Evolutionary conservation across 2,113 vertebrate genomes (phyloP), one percentile per base, ranked within the genome.

Genomic region (Pluvianellus socialis): DNA sequence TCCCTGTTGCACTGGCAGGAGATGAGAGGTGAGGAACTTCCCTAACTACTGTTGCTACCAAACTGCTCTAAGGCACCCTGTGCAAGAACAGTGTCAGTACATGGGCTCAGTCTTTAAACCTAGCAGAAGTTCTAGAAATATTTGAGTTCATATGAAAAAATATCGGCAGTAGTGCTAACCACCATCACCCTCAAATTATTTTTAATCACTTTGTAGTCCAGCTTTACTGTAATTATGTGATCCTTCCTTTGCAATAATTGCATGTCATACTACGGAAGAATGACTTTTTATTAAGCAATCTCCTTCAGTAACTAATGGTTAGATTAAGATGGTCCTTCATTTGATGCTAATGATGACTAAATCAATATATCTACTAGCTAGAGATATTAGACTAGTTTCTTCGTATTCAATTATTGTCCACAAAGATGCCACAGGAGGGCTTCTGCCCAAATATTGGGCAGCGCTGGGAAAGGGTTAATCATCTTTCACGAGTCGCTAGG

Each of bases 391-490:
- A 90, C 38, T 9, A 40, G 45, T 67, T 90, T 62, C 88, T 94
- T 93, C 45, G 53, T 22, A 33, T 59, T 76, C 56, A 56, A 28
- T 76, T 50, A 63, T 40, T 61, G 61, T 61, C 47, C 23, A 44
- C 42, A 93, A 11, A 47, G 70, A 42, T 53, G 42, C 59, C 66
- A 75, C 55, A 23, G 40, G 59, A 90, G 42, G 45, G 45, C 24
- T 67, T 55, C 65, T 2, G 2, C 2, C 18, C 50, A 82, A 71
- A 53, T 14, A 45, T 0, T n/a, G 63, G 75, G 40, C 47, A 33
- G 49, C 7, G 17, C 44, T 70, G 42, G 66, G 49, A 93, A 92
- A 71, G 91, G 79, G 95, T 97, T 97, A 97, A 96, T 80, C n/a
- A 85, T 65, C 74, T 52, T 68, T 50, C 40, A 53, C 0, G 0